Conservation (phyloP, 2,113 vertebrate species). For the Procapra przewalskii region DNA sequence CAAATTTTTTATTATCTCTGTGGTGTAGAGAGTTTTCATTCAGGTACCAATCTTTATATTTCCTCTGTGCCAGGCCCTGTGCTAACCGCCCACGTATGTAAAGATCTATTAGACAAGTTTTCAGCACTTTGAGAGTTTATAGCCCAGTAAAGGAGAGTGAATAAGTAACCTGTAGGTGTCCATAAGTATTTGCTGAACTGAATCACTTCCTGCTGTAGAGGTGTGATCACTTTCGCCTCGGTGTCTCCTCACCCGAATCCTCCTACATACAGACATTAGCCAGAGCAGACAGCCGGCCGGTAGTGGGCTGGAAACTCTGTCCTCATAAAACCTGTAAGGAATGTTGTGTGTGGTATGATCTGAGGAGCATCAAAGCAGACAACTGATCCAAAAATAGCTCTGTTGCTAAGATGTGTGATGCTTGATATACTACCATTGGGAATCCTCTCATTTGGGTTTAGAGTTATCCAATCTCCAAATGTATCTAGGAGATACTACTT, state of each 20-base stretch:
- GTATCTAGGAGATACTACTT: neutral
- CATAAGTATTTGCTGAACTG: neutral
- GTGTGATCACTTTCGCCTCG: neutral
- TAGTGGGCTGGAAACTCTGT: neutral
- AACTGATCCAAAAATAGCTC: conserved; percentile 31
- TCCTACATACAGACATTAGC: neutral
- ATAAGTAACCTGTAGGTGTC: neutral
- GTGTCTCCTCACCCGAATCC: neutral
- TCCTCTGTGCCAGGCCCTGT: neutral
- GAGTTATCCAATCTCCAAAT: neutral
- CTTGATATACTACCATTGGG: neutral
- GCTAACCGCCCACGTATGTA: neutral
- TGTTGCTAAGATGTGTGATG: conserved; percentile 21
- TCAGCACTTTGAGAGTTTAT: neutral
- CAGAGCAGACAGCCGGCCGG: neutral
- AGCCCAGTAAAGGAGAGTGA: neutral
- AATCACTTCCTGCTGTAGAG: conserved; percentile 18
- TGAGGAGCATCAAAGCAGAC: neutral
- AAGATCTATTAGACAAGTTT: conserved; percentile 10
- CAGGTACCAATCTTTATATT: neutral
- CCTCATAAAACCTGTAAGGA: conserved; percentile 3
- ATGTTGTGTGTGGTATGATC: neutral
- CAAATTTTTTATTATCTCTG: neutral
- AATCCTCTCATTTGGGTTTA: conserved; percentile 12
- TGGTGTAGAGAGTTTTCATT: neutral